Evolutionary conservation across 1,140 invertebrate genomes (phyloP), one percentile per base, ranked within the genome.

Genomic region (Polypedilum vanderplanki): DNA sequence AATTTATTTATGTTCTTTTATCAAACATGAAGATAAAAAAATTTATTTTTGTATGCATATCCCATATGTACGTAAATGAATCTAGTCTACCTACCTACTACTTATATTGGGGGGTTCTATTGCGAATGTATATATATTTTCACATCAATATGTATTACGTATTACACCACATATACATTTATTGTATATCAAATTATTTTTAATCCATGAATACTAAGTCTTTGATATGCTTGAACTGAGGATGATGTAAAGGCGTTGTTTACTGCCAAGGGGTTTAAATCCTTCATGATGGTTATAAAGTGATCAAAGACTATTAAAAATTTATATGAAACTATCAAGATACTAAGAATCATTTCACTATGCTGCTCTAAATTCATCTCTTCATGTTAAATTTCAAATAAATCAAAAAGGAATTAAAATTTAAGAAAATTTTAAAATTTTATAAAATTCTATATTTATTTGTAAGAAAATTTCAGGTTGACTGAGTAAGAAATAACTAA

Each of bases 1-100:
- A 57, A 57, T 57, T 57, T 57, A 57, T 57, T 57, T 57, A 57
- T 57, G 24, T 57, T n/a, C 46, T 57, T 57, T 57, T 57, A 57
- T 57, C 24, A 57, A 57, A 15, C 46, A 57, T 57, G 46, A 57
- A 57, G 12, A 57, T 57, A n/a, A n/a, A n/a, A n/a, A 12, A 57
- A 57, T 15, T 57, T 57, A 57, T 57, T 12, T 57, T 12, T 57
- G 46, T n/a, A n/a, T n/a, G n/a, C n/a, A n/a, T n/a, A n/a, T n/a
- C n/a, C n/a, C n/a, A n/a, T n/a, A n/a, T n/a, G n/a, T n/a, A 57
- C 46, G 12, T 57, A 57, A 3, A 33, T 33, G 24, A 33, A 33
- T 5, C 24, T 33, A 33, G 24, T 33, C 24, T 1, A 33, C 5
- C 1, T 33, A 33, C 24, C 24, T 33, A 33, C 5, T 33, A n/a